These are phyloP conservation scores for Micropoecilia bifurca DNA, from an alignment of 2,797 vertebrate genomes.

Conservation along the genomic window DNA sequence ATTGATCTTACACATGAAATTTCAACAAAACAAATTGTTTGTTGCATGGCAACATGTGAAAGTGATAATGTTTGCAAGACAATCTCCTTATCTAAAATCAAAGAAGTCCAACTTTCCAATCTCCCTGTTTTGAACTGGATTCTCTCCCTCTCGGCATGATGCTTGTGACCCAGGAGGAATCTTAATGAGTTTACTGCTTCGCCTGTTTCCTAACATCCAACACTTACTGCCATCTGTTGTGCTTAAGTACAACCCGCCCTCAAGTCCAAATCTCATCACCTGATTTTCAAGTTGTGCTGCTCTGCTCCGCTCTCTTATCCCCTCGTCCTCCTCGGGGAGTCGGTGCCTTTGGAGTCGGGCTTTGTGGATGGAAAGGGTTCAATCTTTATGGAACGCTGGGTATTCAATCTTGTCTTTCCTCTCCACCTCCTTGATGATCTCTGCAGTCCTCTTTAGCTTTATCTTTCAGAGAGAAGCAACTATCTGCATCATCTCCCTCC, in stretches of 20 bases:
- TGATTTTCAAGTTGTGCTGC: slow-evolving; percentile 37
- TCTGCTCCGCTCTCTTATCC: slow-evolving; percentile 44
- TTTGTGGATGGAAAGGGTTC: slow-evolving; percentile 46
- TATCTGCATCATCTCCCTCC: slow-evolving; percentile 69
- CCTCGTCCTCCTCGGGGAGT: slow-evolving; percentile 51
- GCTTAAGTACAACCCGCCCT: slow-evolving; percentile 44
- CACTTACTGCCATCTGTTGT: slow-evolving; percentile 70
- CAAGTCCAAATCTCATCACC: slow-evolving; percentile 45
- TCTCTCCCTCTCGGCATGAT: slow-evolving; percentile 45
- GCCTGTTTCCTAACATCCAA: slow-evolving; percentile 65
- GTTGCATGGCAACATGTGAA: neutral
- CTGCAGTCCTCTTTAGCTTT: slow-evolving; percentile 42
- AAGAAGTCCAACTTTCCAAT: neutral
- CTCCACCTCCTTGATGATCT: slow-evolving; percentile 39
- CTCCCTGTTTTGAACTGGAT: slow-evolving; percentile 16
- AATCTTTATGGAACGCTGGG: slow-evolving; percentile 44
- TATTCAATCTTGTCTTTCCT: slow-evolving; percentile 57
- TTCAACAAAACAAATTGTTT: neutral
- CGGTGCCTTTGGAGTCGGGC: slow-evolving; percentile 38
- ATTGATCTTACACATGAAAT: neutral
- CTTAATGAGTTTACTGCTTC: slow-evolving; percentile 69
- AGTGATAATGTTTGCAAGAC: neutral
- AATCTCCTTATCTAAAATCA: neutral
- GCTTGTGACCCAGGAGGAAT: slow-evolving; percentile 58
- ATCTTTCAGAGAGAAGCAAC: slow-evolving; percentile 56